Evolutionary conservation across 2,797 vertebrate genomes (phyloP), one percentile per base, ranked within the genome.

Genomic region (Bovichtus diacanthus): DNA sequence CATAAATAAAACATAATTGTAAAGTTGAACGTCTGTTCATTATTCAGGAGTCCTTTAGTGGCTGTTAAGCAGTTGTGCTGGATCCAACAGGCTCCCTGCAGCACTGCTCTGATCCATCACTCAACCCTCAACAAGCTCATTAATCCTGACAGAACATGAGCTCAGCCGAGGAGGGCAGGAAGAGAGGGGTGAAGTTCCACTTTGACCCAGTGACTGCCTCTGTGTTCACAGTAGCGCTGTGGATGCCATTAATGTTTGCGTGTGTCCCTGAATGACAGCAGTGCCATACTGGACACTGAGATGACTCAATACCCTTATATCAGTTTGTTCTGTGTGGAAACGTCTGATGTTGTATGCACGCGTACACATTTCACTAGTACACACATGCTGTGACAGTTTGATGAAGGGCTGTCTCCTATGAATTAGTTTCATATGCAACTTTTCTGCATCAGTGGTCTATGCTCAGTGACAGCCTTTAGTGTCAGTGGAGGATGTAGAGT

Each of bases 121-220:
- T 85, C 88, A 84, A 61, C 54, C 61, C 39, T 86, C 67, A 79
- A 56, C 67, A 38, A 82, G 74, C 80, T 90, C 84, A 90, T 90
- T 88, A 87, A 78, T 76, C 68, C 71, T 90, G 88, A 88, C 82
- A 88, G 86, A 82, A 84, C 81, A 82, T 61, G 51, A 84, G 78
- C 69, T 81, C 47, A 62, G 81, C 59, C 4, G 9, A 76, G 59
- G 49, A 71, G 13, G 60, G 64, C 49, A 74, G 65, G 23, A 74
- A 63, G 50, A 51, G 10, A 64, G 21, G 65, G 62, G 76, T 67
- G 51, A 78, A 87, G 76, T 83, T 80, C 68, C 61, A 77, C 47
- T 73, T 61, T 81, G 78, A 68, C 59, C 75, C 62, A 58, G n/a
- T 67, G 62, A 59, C 63, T 65, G 55, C 21, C 15, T 53, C 44